These are phyloP conservation scores for Misgurnus anguillicaudatus DNA, from an alignment of 2,113 vertebrate species.

Conservation along the genomic window DNA sequence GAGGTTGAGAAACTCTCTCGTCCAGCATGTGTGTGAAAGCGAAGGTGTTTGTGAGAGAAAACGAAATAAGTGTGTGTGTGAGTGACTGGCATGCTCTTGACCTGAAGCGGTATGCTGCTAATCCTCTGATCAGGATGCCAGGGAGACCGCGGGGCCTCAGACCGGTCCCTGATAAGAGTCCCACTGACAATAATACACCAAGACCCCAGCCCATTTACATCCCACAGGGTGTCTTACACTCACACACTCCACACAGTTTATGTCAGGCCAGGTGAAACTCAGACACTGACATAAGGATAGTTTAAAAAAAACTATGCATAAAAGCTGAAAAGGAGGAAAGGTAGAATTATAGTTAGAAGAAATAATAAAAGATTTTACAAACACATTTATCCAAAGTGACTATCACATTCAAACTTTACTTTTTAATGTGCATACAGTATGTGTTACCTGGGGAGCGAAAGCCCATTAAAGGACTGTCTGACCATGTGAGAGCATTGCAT, in stretches of 20 bases:
- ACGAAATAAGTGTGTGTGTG: constrained; percentile 37
- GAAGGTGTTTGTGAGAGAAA: constrained; percentile 33
- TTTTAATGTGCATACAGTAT: too few species aligned
- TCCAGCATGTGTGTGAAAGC: constrained; percentile 31
- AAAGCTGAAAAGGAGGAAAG: background rate
- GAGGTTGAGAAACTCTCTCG: constrained; percentile 40
- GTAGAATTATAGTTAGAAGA: background rate
- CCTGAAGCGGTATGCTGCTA: constrained; percentile 62
- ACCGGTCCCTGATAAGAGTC: constrained; percentile 62
- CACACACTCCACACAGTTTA: constrained; percentile 28
- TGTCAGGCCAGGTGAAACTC: background rate
- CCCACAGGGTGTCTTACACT: constrained; percentile 3
- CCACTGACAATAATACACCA: constrained; percentile 64
- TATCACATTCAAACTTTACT: too few species aligned
- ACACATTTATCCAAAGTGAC: background rate
- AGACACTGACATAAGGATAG: background rate
- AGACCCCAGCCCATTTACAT: constrained; percentile 57
- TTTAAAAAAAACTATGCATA: background rate
- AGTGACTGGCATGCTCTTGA: constrained; percentile 68
- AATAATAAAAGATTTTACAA: background rate
- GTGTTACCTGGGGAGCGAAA: too few species aligned
- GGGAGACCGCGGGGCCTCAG: constrained; percentile 49
- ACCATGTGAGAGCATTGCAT: too few species aligned
- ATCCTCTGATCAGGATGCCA: constrained; percentile 81
- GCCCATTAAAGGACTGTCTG: too few species aligned